These are phyloP conservation scores for Axea sp. DNA, from an alignment of 2,888 invertebrate species.

Conservation along the genomic window DNA sequence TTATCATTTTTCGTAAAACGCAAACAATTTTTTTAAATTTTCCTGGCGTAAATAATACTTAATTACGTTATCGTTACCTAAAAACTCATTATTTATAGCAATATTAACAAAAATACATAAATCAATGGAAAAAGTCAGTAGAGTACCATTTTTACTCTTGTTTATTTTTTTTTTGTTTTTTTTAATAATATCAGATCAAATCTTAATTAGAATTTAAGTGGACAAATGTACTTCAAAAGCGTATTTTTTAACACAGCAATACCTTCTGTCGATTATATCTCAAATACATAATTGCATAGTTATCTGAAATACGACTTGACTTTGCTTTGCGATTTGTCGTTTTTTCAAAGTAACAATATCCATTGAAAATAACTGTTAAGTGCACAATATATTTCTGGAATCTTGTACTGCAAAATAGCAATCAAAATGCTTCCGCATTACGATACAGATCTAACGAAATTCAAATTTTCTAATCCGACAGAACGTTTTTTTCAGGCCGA, in stretches of 20 bases:
- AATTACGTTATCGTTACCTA: too few species aligned
- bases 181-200: conserved; percentile 17
- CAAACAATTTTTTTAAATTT: too few species aligned
- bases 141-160: background rate
- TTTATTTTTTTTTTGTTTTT: too few species aligned
- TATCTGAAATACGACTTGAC: conserved; percentile 48
- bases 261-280: conserved; percentile 56
- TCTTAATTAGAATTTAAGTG: conserved; percentile 30
- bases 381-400: conserved; percentile 55
- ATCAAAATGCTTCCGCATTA: conserved; percentile 57
- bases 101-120: too few species aligned
- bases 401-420: conserved; percentile 58
- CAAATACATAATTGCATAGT: conserved; percentile 50
- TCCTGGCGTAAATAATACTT: too few species aligned
- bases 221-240: conserved; percentile 38
- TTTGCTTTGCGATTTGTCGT: conserved; percentile 45
- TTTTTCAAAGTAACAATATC: conserved; percentile 51
- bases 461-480: conserved; percentile 10
- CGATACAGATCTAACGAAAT: conserved; percentile 55
- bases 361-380: conserved; percentile 55
- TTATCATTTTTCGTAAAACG: too few species aligned
- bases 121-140: conserved; percentile 1
- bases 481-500: background rate
- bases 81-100: too few species aligned
- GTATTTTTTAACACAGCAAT: conserved; percentile 42